Conservation (phyloP, 2,797 vertebrate species). For the Acrossocheilus wenchowensis region DNA sequence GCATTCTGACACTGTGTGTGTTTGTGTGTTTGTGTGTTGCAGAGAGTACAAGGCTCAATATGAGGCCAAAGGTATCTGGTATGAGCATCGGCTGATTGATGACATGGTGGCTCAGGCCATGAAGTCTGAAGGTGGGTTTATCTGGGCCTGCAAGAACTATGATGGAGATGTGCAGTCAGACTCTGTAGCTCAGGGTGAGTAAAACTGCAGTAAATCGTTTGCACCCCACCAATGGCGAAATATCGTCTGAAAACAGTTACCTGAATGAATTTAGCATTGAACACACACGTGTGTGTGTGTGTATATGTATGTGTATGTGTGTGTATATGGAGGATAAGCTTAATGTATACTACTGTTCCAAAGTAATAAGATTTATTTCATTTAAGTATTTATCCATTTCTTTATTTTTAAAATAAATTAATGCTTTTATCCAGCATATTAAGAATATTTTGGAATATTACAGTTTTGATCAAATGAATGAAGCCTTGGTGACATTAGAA, state of each 20-base stretch:
- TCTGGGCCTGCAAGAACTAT: constrained; percentile 99
- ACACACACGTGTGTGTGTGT: background rate
- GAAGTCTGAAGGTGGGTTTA: constrained; percentile 98
- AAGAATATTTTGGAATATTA: background rate
- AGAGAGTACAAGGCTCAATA: constrained; percentile 92
- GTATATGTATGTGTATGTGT: too few species aligned
- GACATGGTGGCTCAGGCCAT: constrained; percentile 99
- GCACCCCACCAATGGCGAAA: background rate
- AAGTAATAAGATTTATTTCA: background rate
- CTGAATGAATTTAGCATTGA: background rate
- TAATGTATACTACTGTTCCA: background rate
- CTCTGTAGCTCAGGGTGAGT: constrained; percentile 93
- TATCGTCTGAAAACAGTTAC: background rate
- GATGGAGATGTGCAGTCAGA: constrained; percentile 98
- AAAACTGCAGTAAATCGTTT: constrained; percentile 1
- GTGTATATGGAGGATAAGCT: background rate
- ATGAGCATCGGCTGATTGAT: constrained; percentile 96
- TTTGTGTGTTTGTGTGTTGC: constrained; percentile 31
- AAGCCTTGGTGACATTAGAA: background rate
- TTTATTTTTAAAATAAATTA: background rate
- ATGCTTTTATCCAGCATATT: background rate
- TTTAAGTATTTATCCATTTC: background rate
- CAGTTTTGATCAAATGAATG: background rate
- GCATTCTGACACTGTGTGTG: background rate
- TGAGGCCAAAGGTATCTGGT: constrained; percentile 94